Percentiles rank a stretch among this genome's conserved stretches.
Conservation (phyloP, 2,888 invertebrate species). For the Agrilus biguttatus region DNA sequence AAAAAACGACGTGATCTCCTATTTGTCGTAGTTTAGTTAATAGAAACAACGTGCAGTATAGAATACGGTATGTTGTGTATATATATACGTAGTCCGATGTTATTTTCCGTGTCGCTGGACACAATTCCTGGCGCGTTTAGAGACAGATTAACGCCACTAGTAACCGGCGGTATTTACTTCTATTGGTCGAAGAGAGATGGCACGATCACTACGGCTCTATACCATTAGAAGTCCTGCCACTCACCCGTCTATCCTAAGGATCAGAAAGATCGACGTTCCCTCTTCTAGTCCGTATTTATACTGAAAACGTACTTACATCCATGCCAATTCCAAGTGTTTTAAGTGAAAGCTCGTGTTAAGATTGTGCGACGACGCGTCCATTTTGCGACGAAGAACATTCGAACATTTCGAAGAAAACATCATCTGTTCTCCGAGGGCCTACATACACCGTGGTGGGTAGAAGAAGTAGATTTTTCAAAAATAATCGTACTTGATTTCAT, state of each 20-base stretch:
- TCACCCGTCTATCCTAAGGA: conserved; percentile 9
- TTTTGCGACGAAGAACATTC: no score
- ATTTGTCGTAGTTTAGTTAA: neutral
- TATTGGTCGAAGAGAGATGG: no score
- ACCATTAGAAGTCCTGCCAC: conserved; percentile 27
- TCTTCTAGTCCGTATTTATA: neutral
- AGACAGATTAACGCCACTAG: conserved; percentile 25
- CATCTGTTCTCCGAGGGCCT: no score
- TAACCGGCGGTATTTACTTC: no score
- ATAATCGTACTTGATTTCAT: no score
- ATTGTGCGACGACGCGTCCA: no score
- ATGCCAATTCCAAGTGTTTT: neutral
- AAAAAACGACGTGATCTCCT: neutral
- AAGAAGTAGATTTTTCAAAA: no score
- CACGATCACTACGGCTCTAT: no score
- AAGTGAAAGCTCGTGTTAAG: no score
- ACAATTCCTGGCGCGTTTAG: conserved; percentile 32
- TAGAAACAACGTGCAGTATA: conserved; percentile 9
- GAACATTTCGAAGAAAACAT: no score
- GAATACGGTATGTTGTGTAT: neutral
- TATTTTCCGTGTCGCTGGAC: conserved; percentile 45
- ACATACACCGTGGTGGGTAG: no score
- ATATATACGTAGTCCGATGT: conserved; percentile 28
- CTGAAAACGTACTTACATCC: neutral
- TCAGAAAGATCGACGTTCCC: no score